These are phyloP conservation scores for Euleptes europaea DNA, from an alignment of 2,113 vertebrate genomes.

Conservation along the genomic window DNA sequence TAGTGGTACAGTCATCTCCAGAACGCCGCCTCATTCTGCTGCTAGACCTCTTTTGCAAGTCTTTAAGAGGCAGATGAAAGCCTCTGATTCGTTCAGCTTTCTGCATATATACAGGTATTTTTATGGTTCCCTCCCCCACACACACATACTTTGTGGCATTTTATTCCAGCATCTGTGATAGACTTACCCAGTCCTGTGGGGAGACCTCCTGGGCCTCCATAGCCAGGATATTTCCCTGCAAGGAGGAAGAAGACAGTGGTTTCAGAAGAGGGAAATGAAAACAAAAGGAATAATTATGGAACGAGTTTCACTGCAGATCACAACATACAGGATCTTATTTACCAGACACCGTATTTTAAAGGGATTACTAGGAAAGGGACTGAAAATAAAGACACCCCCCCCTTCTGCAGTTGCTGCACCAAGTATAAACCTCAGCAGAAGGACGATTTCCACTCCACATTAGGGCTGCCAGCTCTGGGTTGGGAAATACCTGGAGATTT, in stretches of 20 bases:
- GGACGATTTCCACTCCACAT: too few species aligned
- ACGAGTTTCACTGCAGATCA: neutral
- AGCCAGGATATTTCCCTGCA: neutral
- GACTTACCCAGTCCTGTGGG: neutral
- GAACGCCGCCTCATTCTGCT: too few species aligned
- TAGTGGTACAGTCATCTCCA: too few species aligned
- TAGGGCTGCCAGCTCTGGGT: too few species aligned
- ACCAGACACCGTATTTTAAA: neutral
- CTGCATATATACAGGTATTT: neutral
- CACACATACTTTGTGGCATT: neutral
- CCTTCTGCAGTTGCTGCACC: too few species aligned
- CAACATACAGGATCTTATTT: neutral
- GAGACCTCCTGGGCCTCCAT: neutral
- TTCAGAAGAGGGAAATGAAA: neutral
- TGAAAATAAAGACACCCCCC: too few species aligned
- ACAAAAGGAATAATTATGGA: neutral
- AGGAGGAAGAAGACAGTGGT: neutral
- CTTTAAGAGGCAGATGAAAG: neutral
- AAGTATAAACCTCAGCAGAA: too few species aligned
- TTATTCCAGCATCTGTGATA: neutral
- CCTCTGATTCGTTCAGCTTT: neutral
- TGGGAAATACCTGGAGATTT: too few species aligned
- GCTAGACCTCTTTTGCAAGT: neutral
- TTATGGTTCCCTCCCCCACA: neutral
- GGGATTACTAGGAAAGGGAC: too few species aligned